phyloP scores from a whole-genome alignment of 2,888 invertebrate species.

The Coenonympha arcania region DNA sequence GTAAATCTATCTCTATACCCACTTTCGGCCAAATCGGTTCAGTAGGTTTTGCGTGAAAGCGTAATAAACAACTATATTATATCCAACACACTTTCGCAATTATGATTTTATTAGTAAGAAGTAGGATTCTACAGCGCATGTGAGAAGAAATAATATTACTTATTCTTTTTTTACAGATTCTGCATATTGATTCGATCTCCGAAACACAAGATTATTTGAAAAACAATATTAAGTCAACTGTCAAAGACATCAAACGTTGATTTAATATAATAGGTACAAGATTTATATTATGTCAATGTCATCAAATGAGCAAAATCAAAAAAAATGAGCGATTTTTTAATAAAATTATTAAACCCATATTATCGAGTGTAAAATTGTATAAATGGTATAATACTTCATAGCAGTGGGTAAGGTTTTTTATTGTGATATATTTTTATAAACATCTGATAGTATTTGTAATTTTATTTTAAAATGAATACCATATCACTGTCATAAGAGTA shows the following conservation, averaged over 20 bases:
- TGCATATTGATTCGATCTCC: slow-evolving; percentile 24
- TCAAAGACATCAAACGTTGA: neutral
- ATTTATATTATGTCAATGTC: too few relatives aligned
- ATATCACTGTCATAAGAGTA: slow-evolving; percentile 18
- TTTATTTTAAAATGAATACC: slow-evolving; percentile 9
- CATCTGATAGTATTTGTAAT: slow-evolving; percentile 1
- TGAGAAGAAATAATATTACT: neutral
- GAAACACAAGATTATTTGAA: neutral
- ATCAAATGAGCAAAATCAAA: too few relatives aligned
- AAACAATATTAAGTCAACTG: neutral
- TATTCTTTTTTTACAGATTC: slow-evolving; percentile 27
- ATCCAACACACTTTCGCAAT: too few relatives aligned
- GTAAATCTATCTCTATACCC: too few relatives aligned
- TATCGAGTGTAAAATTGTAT: neutral
- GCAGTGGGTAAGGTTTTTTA: neutral
- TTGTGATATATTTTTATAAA: slow-evolving; percentile 22
- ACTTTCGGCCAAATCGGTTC: too few relatives aligned
- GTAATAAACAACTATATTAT: too few relatives aligned
- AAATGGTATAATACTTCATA: neutral
- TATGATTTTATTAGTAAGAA: too few relatives aligned
- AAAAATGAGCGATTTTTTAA: too few relatives aligned
- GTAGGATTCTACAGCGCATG: too few relatives aligned
- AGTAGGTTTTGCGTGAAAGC: too few relatives aligned
- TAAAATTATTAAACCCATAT: neutral
- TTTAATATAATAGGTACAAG: too few relatives aligned